Base-by-base conservation (phyloP, 1,140 invertebrate genomes). In the Drosophila nasuta region DNA sequence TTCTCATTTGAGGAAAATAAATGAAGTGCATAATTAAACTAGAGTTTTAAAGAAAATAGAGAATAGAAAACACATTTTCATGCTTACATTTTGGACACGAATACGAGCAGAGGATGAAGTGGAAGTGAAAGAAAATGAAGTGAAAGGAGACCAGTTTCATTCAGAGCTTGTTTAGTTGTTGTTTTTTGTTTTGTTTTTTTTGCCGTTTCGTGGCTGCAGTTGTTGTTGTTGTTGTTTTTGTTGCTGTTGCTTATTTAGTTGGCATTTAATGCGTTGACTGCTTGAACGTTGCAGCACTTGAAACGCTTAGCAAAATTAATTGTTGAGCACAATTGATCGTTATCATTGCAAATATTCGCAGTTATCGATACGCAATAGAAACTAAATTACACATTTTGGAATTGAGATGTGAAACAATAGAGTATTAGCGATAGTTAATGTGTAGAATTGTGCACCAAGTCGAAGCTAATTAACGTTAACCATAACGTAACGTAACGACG, bases 401-500 rank as follows among this genome's bases (percentile, higher is more conserved):
- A 1, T 54, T 35, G 11, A 43, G 8, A 5, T 13, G n/a, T 33
- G 5, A 35, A 54, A 15, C 28, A 35, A 35, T 5, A 13, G 5
- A 33, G 1, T 35, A 13, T 35, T 15, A 13, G 28, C 5, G 5
- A 28, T 51, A 51, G 20, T n/a, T 49, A 49, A 28, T 54, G 35
- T 3, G 35, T 38, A 13, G 13, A 33, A 54, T 35, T 35, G 20
- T 25, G 2, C 51, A 54, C 51, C 13, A 33, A 35, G 13, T 54
- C 41, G 6, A 48, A 62, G 67, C 57, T 28, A 56, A 56, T 48
- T 63, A 48, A 38, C 35, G 35, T 43, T 45, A 13, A 70, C 48
- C 45, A 28, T 13, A 70, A 64, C 59, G 59, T 70, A 70, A 56
- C 45, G 45, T 13, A 70, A 64, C 59, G 59, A 75, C 49, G 51